Percentiles rank a stretch among this genome's conserved stretches.
phyloP scores from a whole-genome alignment of 1,140 invertebrate genomes.

The Xylocopa sonorina region DNA sequence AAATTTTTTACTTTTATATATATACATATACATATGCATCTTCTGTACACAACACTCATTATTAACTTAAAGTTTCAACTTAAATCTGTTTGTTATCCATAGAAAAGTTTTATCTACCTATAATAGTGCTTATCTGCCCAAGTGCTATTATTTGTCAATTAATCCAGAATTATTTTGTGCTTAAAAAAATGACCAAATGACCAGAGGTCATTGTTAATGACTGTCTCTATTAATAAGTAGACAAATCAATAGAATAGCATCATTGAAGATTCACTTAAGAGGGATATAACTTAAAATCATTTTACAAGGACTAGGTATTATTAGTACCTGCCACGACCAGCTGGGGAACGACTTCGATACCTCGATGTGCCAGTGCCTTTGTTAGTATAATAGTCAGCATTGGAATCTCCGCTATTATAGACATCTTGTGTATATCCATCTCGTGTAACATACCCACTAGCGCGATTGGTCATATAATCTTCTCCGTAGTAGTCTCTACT shows the following conservation, averaged over 20 bases:
- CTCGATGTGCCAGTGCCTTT: slow-evolving; percentile 80
- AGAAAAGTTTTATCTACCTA: slow-evolving; percentile 4
- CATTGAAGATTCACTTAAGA: slow-evolving; percentile 15
- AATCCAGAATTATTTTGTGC: neutral
- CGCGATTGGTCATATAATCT: slow-evolving; percentile 73
- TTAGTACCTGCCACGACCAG: slow-evolving; percentile 82
- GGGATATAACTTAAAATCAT: slow-evolving; percentile 51
- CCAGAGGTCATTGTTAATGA: no score
- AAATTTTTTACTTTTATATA: slow-evolving; percentile 29
- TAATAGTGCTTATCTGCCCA: neutral
- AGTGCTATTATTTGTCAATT: neutral
- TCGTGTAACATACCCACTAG: slow-evolving; percentile 74
- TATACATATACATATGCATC: no score
- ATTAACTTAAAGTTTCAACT: neutral
- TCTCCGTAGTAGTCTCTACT: slow-evolving; percentile 76
- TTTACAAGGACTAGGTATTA: slow-evolving; percentile 69
- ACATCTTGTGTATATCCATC: slow-evolving; percentile 77
- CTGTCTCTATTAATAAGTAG: slow-evolving; percentile 1
- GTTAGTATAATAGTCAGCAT: slow-evolving; percentile 77
- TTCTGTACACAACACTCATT: slow-evolving; percentile 18
- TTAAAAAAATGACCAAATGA: slow-evolving; percentile 1
- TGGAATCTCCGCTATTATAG: slow-evolving; percentile 74
- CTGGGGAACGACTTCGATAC: slow-evolving; percentile 83
- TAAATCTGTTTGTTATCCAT: neutral
- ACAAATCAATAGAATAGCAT: neutral